phyloP scores from a whole-genome alignment of 2,113 vertebrate genomes.

The Scopus umbretta region DNA sequence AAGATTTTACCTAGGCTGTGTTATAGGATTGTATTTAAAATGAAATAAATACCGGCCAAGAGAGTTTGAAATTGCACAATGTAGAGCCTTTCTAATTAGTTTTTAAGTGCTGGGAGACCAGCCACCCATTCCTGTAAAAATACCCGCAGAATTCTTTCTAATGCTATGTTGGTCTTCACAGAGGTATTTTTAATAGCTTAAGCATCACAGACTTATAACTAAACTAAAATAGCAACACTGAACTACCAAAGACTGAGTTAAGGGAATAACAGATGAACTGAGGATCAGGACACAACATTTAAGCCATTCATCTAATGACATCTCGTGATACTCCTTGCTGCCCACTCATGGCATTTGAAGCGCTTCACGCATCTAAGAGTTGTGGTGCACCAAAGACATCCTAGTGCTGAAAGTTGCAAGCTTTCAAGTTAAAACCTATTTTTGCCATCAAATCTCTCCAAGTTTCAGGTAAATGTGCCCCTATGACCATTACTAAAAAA shows the following conservation, averaged over 20 bases:
- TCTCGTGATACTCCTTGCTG: neutral
- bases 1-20: neutral
- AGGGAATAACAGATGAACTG: constrained; percentile 1
- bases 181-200: constrained; percentile 10
- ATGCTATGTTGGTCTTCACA: neutral
- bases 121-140: neutral
- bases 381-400: neutral
- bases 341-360: constrained; percentile 20
- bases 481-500: neutral
- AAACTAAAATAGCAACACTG: constrained; percentile 8
- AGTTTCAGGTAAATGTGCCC: neutral
- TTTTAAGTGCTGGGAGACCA: neutral
- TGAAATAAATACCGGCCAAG: neutral
- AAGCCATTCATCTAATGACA: neutral
- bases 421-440: neutral
- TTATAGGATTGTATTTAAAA: neutral
- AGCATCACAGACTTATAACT: neutral
- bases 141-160: neutral
- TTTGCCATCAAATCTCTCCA: neutral
- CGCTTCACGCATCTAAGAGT: neutral
- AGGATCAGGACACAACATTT: constrained; percentile 23
- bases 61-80: neutral
- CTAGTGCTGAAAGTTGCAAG: neutral
- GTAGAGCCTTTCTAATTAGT: neutral
- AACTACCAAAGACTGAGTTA: neutral